Evolutionary conservation across 2,888 invertebrate genomes (phyloP), one percentile per base, ranked within the genome.

Genomic region (Pyrochroa serraticornis): DNA sequence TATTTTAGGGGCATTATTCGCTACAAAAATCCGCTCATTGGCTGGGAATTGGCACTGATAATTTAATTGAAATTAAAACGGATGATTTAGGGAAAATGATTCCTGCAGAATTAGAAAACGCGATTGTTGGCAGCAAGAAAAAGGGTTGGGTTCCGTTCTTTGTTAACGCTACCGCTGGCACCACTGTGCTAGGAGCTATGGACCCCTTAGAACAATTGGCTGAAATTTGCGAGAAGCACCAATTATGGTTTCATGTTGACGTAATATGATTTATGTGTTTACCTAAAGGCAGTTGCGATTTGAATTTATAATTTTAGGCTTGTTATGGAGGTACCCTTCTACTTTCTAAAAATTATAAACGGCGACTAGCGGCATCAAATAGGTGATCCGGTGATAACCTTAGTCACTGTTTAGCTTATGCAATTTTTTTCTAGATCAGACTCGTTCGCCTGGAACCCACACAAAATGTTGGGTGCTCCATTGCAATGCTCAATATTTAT

Each of bases 361-460:
- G 39, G 22, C 48, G 58, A 14, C 50, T 64, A n/a, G 49, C 42
- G 35, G 62, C 54, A 43, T 43, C 48, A 37, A 12, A 57, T 38
- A 62, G 54, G 64, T 63, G 52, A 36, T 80, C 32, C 33, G 31
- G 35, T 53, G 53, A 48, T 53, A 53, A 39, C 48, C 36, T 45
- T 50, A 14, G 39, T 34, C 82, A 38, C 77, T 89, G 34, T 53
- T 52, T 59, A 34, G 12, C 39, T 51, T 47, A 12, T 66, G 48
- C 37, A 43, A 53, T 58, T 50, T 60, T 47, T 34, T 77, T 79
- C 10, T 75, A 88, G 91, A 69, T 86, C 89, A 0, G 84, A 92
- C 72, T 93, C 93, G 0, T 81, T 93, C 62, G 82, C 91, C 0
- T 93, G 93, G 92, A 92, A 93, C 81, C 90, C 92, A 0, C 93